Conservation (phyloP, 2,888 invertebrate genomes). For the Chymomyza procnemis region DNA sequence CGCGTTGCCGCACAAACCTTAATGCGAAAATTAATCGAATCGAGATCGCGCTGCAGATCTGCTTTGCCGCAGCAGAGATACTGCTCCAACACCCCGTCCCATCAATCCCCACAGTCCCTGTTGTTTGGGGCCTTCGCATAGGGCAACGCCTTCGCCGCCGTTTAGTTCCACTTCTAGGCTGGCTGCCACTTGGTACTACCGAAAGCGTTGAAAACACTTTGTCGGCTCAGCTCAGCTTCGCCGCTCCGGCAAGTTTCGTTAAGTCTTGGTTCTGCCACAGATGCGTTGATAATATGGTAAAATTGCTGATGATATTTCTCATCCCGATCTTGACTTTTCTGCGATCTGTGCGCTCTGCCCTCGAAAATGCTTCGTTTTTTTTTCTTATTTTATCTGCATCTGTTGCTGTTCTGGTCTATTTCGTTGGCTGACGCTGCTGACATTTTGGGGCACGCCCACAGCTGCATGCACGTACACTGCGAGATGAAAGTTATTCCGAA, state of each 20-base stretch:
- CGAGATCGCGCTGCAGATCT: slow-evolving; percentile 62
- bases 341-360: neutral
- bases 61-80: neutral
- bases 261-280: slow-evolving; percentile 39
- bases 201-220: slow-evolving; percentile 76
- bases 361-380: too few relatives aligned
- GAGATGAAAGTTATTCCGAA: too few relatives aligned
- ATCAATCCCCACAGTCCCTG: slow-evolving; percentile 27
- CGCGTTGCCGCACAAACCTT: slow-evolving; percentile 47
- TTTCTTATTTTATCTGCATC: too few relatives aligned
- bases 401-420: neutral
- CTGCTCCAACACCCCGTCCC: neutral
- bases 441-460: slow-evolving; percentile 60
- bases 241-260: neutral
- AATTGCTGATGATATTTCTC: slow-evolving; percentile 56
- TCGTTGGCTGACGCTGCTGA: slow-evolving; percentile 1
- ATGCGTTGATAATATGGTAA: slow-evolving; percentile 73
- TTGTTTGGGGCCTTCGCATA: slow-evolving; percentile 47
- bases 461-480: slow-evolving; percentile 32
- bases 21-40: slow-evolving; percentile 78
- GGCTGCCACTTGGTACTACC: slow-evolving; percentile 44
- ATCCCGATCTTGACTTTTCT: neutral
- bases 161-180: slow-evolving; percentile 30
- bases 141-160: slow-evolving; percentile 63
- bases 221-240: slow-evolving; percentile 61